A percentile compares a stretch with the other conserved stretches of the same genome.
phyloP scores from a whole-genome alignment of 2,888 invertebrate genomes.

The Meandrusa payeni region DNA sequence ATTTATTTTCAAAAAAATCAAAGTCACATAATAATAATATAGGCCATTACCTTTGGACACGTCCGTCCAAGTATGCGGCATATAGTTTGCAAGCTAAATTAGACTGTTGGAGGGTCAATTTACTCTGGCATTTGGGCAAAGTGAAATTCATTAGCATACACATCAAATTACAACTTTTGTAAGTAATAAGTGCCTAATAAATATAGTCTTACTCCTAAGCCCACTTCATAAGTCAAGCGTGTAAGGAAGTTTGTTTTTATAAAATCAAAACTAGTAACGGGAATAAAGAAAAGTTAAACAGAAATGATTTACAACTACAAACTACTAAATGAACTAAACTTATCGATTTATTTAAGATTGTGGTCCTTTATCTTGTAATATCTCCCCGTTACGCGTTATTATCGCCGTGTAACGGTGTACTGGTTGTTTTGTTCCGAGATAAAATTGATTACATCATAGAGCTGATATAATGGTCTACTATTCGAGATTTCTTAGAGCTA shows the following conservation, averaged over 20 bases:
- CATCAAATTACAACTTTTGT: no score
- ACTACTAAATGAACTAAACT: no score
- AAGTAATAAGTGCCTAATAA: no score
- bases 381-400: not conserved
- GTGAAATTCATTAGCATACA: not conserved
- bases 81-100: not conserved
- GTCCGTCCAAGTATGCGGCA: not conserved
- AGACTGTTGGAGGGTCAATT: not conserved
- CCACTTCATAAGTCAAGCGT: no score
- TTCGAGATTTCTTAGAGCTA: no score
- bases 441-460: slow-evolving; percentile 3
- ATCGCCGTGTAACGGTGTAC: not conserved
- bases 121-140: slow-evolving; percentile 6
- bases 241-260: no score
- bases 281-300: no score
- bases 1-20: no score
- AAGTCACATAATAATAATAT: slow-evolving; percentile 28
- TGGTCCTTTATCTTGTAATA: slow-evolving; percentile 1
- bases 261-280: no score
- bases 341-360: slow-evolving; percentile 6
- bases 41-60: not conserved
- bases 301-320: no score
- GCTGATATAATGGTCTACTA: no score
- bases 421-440: slow-evolving; percentile 4
- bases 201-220: no score